phyloP scores from a whole-genome alignment of 2,113 vertebrate genomes.

The Microtus pennsylvanicus region DNA sequence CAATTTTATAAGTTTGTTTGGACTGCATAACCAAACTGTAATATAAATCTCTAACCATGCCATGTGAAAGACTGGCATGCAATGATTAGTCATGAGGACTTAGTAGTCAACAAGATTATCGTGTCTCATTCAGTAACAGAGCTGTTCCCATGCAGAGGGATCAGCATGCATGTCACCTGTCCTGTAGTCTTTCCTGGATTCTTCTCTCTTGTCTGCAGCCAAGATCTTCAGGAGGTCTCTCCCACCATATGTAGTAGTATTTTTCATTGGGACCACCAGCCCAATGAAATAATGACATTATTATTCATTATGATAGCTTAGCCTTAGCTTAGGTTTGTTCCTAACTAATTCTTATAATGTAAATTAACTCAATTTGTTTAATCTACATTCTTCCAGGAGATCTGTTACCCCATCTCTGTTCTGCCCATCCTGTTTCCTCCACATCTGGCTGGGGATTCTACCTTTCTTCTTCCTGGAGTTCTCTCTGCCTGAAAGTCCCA shows the following conservation, averaged over 20 bases:
- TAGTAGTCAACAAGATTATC: background rate
- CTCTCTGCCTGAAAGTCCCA: background rate
- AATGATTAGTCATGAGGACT: background rate
- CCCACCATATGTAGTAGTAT: background rate
- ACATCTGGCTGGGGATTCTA: background rate
- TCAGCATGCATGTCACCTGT: background rate
- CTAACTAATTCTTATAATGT: background rate
- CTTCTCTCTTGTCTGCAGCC: background rate
- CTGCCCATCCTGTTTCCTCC: background rate
- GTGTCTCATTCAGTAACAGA: background rate
- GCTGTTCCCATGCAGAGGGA: background rate
- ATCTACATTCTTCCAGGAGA: background rate
- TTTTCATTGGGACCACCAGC: background rate
- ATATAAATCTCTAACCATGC: background rate
- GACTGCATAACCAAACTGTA: background rate
- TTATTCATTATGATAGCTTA: background rate
- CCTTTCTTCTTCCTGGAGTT: background rate
- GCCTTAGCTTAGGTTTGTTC: background rate
- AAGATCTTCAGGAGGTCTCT: background rate
- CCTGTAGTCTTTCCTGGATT: background rate
- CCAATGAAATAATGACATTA: background rate
- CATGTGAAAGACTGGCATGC: background rate
- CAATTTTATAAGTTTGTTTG: background rate
- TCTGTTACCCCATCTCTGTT: background rate
- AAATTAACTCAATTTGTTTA: background rate